Base-by-base conservation (phyloP, 2,113 vertebrate species). In the Nannospalax galili region DNA sequence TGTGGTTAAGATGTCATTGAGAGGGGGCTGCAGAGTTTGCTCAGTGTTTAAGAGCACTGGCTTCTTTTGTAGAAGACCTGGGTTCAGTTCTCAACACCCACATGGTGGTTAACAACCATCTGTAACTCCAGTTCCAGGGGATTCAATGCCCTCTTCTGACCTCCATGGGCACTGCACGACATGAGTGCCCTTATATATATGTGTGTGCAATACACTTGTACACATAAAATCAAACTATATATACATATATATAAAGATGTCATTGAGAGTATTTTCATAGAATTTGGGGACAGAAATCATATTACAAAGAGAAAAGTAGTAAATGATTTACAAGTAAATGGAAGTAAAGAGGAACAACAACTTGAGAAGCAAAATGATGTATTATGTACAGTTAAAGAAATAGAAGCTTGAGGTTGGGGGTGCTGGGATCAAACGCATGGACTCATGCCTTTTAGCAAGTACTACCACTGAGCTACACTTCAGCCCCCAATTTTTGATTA, bases 401-500 rank as follows among this genome's bases (percentile, higher is more conserved):
- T 88, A 88, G 42, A 32, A 40, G 37, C 11, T 26, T 65, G 60
- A 30, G n/a, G 2, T 28, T 12, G 16, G 24, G 30, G 16, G n/a
- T 60, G 28, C 37, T 88, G 8, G 14, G 40, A 48, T 77, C 87
- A 65, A 77, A 48, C 40, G 42, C 42, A 45, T 16, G 12, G 22
- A 78, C 75, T 42, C 72, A 73, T 22, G 16, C 58, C 35, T 58
- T 15, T 56, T 40, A 72, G 48, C n/a, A 72, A 74, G 8, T 45
- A 75, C 24, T 32, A 35, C 40, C 70, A 62, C 26, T 74, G 37
- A 42, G 24, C n/a, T 56, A 52, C 35, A 79, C 19, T 30, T 32
- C 28, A 90, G 9, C 12, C 24, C 35, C 56, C 73, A 62, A 88
- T 40, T 74, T 88, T 93, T 88, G 75, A 78, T 80, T 88, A 88